Evolutionary conservation across 2,797 vertebrate species (phyloP).

Genomic region (Novumbra hubbsi): DNA sequence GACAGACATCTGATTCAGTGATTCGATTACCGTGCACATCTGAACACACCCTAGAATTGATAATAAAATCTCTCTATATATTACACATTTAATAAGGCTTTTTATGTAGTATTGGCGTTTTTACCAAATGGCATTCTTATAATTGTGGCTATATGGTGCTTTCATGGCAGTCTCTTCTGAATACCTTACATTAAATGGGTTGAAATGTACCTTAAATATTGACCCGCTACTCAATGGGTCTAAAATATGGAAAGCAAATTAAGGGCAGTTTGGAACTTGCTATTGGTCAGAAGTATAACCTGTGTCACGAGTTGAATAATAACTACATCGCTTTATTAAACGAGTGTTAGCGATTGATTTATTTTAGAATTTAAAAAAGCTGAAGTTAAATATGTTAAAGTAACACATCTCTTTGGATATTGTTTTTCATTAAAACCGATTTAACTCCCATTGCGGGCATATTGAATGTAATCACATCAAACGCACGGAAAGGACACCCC

Average conservation of each 20-base stretch:
- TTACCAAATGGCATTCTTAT: not conserved
- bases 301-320: not conserved
- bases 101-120: not conserved
- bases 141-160: not conserved
- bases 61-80: not conserved
- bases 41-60: not conserved
- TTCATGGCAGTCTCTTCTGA: not conserved
- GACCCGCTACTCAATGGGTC: not conserved
- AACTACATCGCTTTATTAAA: not conserved
- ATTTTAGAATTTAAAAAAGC: not conserved
- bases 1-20: constrained; percentile 2
- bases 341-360: not conserved
- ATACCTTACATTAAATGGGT: not conserved
- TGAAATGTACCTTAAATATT: not conserved
- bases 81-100: not conserved
- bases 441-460: not conserved
- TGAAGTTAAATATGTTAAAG: not conserved
- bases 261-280: not conserved
- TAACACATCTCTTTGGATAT: not conserved
- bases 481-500: not conserved
- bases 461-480: not conserved
- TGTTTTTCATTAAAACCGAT: not conserved
- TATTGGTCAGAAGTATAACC: not conserved
- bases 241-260: not conserved
- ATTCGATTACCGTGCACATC: not conserved